phyloP scores from a whole-genome alignment of 2,113 vertebrate species.

The Perognathus longimembris region DNA sequence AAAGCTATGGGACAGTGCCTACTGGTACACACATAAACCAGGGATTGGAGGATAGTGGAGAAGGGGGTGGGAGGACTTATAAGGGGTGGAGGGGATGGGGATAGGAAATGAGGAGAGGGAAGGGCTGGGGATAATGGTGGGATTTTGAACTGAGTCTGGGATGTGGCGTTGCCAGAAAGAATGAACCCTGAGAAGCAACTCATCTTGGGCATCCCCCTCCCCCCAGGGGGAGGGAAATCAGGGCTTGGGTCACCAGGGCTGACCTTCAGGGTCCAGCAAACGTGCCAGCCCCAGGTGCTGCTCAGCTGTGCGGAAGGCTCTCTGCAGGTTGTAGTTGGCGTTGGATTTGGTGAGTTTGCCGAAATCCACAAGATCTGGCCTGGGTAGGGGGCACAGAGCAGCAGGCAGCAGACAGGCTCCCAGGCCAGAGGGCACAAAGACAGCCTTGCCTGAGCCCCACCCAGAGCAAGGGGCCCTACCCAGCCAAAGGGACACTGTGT shows the following conservation, averaged over 20 bases:
- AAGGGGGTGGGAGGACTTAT: no score
- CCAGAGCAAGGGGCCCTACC: background rate
- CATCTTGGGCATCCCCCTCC: background rate
- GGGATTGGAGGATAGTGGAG: no score
- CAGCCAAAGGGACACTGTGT: background rate
- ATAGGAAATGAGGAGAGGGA: background rate
- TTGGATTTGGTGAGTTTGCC: constrained; percentile 96
- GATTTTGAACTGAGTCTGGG: background rate
- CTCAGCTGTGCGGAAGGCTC: constrained; percentile 95
- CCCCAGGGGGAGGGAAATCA: no score
- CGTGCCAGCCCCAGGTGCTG: constrained; percentile 95
- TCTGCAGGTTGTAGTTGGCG: constrained; percentile 95
- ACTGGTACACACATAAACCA: no score
- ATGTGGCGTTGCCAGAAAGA: no score
- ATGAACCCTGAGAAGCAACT: background rate
- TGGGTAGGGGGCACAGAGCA: constrained; percentile 67
- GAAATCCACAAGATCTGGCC: constrained; percentile 95
- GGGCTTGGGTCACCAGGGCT: accelerated
- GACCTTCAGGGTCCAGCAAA: constrained; percentile 96
- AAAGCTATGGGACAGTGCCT: no score
- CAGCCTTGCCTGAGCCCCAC: background rate
- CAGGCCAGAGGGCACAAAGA: background rate
- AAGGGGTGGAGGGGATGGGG: background rate
- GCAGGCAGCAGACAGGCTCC: constrained; percentile 49
- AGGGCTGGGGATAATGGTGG: background rate